These are phyloP conservation scores for Tachysurus fulvidraco DNA, from an alignment of 2,113 vertebrate genomes.

Conservation along the genomic window DNA sequence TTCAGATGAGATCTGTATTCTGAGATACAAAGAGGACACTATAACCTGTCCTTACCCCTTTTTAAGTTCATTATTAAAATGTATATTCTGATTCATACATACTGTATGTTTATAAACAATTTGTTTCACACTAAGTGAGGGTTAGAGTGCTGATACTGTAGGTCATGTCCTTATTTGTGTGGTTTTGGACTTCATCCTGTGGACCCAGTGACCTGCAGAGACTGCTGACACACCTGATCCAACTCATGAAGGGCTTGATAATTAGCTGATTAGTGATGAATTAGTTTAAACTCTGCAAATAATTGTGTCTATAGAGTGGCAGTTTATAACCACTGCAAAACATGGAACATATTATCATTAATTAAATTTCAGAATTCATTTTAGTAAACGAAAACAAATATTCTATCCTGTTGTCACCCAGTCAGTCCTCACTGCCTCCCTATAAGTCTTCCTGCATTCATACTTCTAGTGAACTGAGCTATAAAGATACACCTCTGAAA, in stretches of 20 bases:
- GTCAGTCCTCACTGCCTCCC: not conserved
- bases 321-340: not conserved
- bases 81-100: not conserved
- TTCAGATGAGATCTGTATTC: not conserved
- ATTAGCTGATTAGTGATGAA: not conserved
- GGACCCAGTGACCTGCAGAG: not conserved
- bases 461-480: not conserved
- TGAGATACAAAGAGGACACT: not conserved
- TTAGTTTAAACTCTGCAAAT: not conserved
- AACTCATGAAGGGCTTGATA: not conserved
- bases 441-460: not conserved
- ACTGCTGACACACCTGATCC: not conserved
- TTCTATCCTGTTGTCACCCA: not conserved
- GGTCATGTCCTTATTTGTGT: not conserved
- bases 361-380: not conserved
- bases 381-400: not conserved
- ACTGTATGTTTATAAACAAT: not conserved
- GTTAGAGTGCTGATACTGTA: not conserved
- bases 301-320: not conserved
- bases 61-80: not conserved
- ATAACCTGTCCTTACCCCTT: not conserved
- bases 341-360: not conserved
- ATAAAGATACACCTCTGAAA: not conserved
- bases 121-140: not conserved
- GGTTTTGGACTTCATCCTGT: not conserved